phyloP scores from a whole-genome alignment of 2,888 invertebrate genomes.

The Sthenelais limicola region DNA sequence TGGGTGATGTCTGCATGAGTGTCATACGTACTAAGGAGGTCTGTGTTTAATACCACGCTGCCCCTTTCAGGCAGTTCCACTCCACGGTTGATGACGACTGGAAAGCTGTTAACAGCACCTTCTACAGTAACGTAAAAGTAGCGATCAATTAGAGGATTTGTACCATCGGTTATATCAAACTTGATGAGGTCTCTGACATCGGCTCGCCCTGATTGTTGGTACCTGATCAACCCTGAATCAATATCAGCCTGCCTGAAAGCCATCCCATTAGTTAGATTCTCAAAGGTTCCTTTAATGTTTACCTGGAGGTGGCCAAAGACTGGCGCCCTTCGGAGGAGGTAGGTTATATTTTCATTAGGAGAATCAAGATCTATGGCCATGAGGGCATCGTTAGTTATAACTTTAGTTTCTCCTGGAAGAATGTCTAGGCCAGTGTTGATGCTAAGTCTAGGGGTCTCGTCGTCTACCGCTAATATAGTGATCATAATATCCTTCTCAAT shows the following conservation, averaged over 20 bases:
- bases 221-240: slow-evolving; percentile 63
- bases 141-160: slow-evolving; percentile 68
- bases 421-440: slow-evolving; percentile 71
- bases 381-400: slow-evolving; percentile 64
- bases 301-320: slow-evolving; percentile 65
- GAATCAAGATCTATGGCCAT: slow-evolving; percentile 70
- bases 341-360: slow-evolving; percentile 64
- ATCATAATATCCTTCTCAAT: slow-evolving; percentile 66
- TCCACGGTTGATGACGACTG: slow-evolving; percentile 67
- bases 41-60: slow-evolving; percentile 65
- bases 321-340: slow-evolving; percentile 65
- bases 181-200: slow-evolving; percentile 70
- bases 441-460: slow-evolving; percentile 70
- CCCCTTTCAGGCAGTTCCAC: slow-evolving; percentile 70
- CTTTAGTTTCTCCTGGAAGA: slow-evolving; percentile 63
- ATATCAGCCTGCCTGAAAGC: slow-evolving; percentile 71
- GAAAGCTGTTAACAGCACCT: slow-evolving; percentile 67
- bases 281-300: slow-evolving; percentile 46
- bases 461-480: slow-evolving; percentile 70
- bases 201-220: slow-evolving; percentile 66
- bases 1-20: slow-evolving; percentile 66
- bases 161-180: slow-evolving; percentile 71
- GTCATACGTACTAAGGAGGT: slow-evolving; percentile 68
- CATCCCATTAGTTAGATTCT: slow-evolving; percentile 65
- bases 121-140: slow-evolving; percentile 70